Evolutionary conservation across 2,888 invertebrate species (phyloP), one percentile per base, ranked within the genome.

Genomic region (Melinaea marsaeus): DNA sequence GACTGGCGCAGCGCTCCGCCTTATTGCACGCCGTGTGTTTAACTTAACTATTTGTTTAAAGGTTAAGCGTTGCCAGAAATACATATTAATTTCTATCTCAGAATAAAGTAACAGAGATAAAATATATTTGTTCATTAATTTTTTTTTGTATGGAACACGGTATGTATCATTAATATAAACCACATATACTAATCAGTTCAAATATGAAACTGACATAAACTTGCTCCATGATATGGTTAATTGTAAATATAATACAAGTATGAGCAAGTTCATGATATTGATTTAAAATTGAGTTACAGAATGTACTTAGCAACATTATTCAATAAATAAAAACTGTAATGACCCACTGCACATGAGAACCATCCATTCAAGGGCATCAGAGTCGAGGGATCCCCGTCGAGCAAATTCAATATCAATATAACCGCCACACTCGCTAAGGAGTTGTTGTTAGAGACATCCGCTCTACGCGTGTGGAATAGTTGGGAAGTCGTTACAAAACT

Each of bases 381-480:
- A 22, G 37, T 37, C 37, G 7, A 37, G 13, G 48, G 7, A 48
- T 48, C 13, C 48, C 13, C 48, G 13, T n/a, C n/a, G 48, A 48
- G 22, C 48, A 48, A 48, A 13, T 48, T 48, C 7, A 48, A 48
- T 13, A n/a, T 13, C 13, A 48, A 48, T 48, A 7, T 48, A 22
- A 13, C 11, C 46, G 48, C 13, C 22, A 48, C 22, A 48, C 13
- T 48, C 13, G 48, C 48, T 13, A 22, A 13, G n/a, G 48, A 48
- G 13, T 48, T 22, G 48, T 48, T 48, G 48, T 13, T 51, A n/a
- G 57, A 55, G 64, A 60, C 64, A 59, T 57, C 61, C 61, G 59
- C 60, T 59, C 61, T 62, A 66, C 59, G 60, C 55, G 55, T 57
- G 59, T 62, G 48, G 46, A 57, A 56, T 59, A 62, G 62, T 65